Conservation (phyloP, 1,140 invertebrate genomes). For the Saccostrea echinata region DNA sequence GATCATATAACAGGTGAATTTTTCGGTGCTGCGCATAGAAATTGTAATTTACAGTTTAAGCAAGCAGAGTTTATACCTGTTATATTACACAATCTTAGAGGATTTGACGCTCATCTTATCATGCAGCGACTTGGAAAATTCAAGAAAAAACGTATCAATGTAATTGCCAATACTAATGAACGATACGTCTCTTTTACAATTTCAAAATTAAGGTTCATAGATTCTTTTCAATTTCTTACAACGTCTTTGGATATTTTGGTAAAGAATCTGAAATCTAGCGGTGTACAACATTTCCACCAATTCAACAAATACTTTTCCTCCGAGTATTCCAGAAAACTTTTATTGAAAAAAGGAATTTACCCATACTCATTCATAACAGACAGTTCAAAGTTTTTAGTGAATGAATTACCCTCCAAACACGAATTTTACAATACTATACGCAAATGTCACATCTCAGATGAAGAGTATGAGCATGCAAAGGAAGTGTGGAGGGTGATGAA, state of each 20-base stretch:
- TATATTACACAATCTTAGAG: constrained; percentile 78
- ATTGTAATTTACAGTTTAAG: constrained; percentile 55
- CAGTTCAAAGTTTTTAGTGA: constrained; percentile 23
- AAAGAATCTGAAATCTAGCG: constrained; percentile 3
- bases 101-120: constrained; percentile 79
- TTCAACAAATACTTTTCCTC: not conserved
- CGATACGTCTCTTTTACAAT: constrained; percentile 59
- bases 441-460: constrained; percentile 38
- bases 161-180: constrained; percentile 78
- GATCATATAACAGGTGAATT: constrained; percentile 51
- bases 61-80: constrained; percentile 69
- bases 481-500: constrained; percentile 42
- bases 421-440: constrained; percentile 46
- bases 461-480: constrained; percentile 49
- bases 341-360: not conserved
- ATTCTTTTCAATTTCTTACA: constrained; percentile 43
- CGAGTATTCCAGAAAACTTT: not conserved
- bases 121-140: constrained; percentile 66
- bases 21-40: constrained; percentile 39
- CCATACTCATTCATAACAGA: constrained; percentile 42
- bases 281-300: constrained; percentile 12
- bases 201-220: constrained; percentile 40
- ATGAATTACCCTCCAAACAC: constrained; percentile 44
- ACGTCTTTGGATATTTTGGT: too few relatives aligned
- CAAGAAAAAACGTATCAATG: constrained; percentile 69